phyloP scores from a whole-genome alignment of 2,797 vertebrate species.

The Acanthurus tractus region DNA sequence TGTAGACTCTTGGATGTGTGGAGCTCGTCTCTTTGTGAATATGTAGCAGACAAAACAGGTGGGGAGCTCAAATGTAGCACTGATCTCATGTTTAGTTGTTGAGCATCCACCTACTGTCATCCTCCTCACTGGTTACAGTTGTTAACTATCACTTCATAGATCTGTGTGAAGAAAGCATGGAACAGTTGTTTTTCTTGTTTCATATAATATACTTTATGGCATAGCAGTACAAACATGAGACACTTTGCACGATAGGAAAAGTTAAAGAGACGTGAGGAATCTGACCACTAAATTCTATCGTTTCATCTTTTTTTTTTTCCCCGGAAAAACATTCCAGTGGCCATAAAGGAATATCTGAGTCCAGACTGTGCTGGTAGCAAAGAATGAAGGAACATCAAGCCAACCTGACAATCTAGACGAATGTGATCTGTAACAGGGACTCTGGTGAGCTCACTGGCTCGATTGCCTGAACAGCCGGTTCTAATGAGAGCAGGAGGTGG shows the following conservation, averaged over 20 bases:
- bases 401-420: conserved; percentile 35
- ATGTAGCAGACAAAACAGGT: conserved; percentile 19
- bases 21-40: conserved; percentile 7
- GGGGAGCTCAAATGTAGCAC: conserved; percentile 10
- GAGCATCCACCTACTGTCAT: conserved; percentile 23
- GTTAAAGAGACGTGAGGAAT: background rate
- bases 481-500: conserved; percentile 27
- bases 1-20: background rate
- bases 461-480: conserved; percentile 34
- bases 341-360: conserved; percentile 11
- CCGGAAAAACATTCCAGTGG: background rate
- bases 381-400: conserved; percentile 12
- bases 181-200: background rate
- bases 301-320: conserved; percentile 23
- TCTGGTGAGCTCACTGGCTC: conserved; percentile 35
- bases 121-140: background rate
- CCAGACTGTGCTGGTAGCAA: conserved; percentile 6
- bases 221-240: background rate
- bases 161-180: background rate
- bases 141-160: background rate
- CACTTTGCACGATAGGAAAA: background rate
- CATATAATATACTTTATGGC: background rate
- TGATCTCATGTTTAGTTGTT: conserved; percentile 28
- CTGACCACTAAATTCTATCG: background rate
- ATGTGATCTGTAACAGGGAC: conserved; percentile 33